Evolutionary conservation across 1,140 invertebrate genomes (phyloP).

Genomic region (Neodiprion fabricii): DNA sequence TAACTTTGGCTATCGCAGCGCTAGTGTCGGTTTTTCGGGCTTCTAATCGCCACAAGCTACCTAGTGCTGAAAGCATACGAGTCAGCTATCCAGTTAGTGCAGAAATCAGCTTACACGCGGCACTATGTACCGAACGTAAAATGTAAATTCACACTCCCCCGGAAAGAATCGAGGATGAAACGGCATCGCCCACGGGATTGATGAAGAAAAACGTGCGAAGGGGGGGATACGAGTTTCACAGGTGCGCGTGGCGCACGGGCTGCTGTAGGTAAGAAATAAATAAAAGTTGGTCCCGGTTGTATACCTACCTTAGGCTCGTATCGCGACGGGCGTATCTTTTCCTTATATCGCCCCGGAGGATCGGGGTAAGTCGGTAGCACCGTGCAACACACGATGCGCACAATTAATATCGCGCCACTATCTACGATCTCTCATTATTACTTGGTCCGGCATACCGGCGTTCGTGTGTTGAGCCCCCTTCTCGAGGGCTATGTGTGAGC

Average conservation of each 20-base stretch:
- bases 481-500: background rate
- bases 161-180: too few species aligned
- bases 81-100: too few species aligned
- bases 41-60: too few species aligned
- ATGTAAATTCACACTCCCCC: too few species aligned
- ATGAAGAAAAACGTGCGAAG: too few species aligned
- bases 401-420: slow-evolving; percentile 60
- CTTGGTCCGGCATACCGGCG: slow-evolving; percentile 25
- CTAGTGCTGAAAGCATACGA: too few species aligned
- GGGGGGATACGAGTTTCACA: background rate
- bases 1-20: too few species aligned
- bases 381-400: slow-evolving; percentile 53
- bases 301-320: slow-evolving; percentile 36
- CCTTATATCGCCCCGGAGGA: slow-evolving; percentile 49
- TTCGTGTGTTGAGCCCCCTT: background rate
- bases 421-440: slow-evolving; percentile 63
- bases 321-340: slow-evolving; percentile 42
- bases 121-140: too few species aligned
- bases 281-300: slow-evolving; percentile 39
- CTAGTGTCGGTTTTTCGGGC: too few species aligned
- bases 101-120: too few species aligned
- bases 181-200: too few species aligned
- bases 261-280: background rate
- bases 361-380: slow-evolving; percentile 60
- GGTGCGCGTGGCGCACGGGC: background rate